Conservation (phyloP, 37 sponge, comb jelly and placozoan species). For the Bolinopsis microptera region DNA sequence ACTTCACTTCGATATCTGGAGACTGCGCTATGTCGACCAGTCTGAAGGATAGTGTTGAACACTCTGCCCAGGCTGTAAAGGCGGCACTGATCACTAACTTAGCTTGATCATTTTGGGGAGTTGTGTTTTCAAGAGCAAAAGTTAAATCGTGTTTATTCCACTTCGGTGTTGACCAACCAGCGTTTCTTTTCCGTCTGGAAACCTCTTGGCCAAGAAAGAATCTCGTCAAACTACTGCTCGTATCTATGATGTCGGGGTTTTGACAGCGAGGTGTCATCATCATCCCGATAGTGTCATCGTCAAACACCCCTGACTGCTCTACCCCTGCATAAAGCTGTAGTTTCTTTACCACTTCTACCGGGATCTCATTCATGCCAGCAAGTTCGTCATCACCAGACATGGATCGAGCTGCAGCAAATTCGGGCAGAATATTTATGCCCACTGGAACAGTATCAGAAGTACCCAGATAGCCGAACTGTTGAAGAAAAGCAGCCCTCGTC, state of each 20-base stretch:
- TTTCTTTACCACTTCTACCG: background rate
- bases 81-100: background rate
- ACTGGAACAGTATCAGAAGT: background rate
- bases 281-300: conserved; percentile 13
- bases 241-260: conserved; percentile 8
- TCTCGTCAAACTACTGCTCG: background rate
- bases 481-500: background rate
- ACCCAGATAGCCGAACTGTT: conserved; percentile 7
- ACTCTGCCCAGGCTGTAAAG: conserved; percentile 6
- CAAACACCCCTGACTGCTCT: conserved; percentile 13
- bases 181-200: background rate
- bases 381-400: background rate
- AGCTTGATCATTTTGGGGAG: background rate
- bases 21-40: background rate
- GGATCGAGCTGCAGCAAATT: background rate
- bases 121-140: background rate
- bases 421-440: background rate
- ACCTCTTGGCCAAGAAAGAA: background rate
- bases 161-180: background rate
- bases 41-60: background rate
- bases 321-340: conserved; percentile 6
- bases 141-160: conserved; percentile 32
- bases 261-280: conserved; percentile 59
- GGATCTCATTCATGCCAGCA: background rate
- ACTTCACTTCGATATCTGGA: conserved; percentile 22